phyloP scores from a whole-genome alignment of 2,888 invertebrate species.

The Oxyscelio sp. region DNA sequence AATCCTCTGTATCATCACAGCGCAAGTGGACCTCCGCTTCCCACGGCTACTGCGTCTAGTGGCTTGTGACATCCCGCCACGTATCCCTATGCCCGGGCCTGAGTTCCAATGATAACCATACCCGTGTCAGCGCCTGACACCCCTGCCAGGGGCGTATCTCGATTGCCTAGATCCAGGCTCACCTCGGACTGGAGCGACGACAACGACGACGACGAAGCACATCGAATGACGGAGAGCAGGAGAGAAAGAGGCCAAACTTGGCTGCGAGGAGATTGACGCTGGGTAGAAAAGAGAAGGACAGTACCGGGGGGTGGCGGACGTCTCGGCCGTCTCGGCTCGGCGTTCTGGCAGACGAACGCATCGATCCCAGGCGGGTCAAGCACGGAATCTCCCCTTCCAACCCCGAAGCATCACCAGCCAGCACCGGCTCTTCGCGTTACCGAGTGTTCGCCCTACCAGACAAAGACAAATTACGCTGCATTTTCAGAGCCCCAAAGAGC shows the following conservation, averaged over 20 bases:
- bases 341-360: conserved; percentile 89
- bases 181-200: conserved; percentile 72
- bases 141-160: conserved; percentile 9
- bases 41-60: conserved; percentile 90
- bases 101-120: conserved; percentile 88
- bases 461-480: conserved; percentile 89
- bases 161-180: conserved; percentile 11
- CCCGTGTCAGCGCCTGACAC: conserved; percentile 7
- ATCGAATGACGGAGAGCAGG: conserved; percentile 61
- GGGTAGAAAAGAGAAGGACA: conserved; percentile 66
- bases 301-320: conserved; percentile 73
- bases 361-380: conserved; percentile 89
- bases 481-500: conserved; percentile 88
- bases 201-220: conserved; percentile 59
- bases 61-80: conserved; percentile 94
- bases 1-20: conserved; percentile 92
- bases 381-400: conserved; percentile 86
- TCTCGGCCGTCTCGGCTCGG: conserved; percentile 87
- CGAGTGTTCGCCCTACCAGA: conserved; percentile 86
- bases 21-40: conserved; percentile 88
- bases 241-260: conserved; percentile 62
- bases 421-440: conserved; percentile 80
- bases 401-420: conserved; percentile 74
- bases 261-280: conserved; percentile 60
- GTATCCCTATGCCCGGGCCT: conserved; percentile 93